Evolutionary conservation across 2,797 vertebrate species (phyloP).

Genomic region (Sebastes vulpes): DNA sequence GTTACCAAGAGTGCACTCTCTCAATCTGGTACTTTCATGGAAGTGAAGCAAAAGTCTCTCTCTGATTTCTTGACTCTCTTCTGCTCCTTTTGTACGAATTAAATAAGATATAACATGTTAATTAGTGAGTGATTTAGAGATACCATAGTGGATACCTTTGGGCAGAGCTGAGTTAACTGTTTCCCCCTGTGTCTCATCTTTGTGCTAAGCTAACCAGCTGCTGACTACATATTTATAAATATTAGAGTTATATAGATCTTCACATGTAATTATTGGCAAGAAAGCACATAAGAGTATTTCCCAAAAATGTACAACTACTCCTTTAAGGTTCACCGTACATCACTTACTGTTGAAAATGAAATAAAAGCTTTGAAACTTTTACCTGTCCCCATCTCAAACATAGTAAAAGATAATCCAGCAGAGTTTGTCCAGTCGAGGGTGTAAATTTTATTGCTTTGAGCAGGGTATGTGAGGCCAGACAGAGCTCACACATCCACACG

Average conservation of each 20-base stretch:
- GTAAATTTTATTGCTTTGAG: conserved; percentile 29
- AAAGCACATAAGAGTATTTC: not conserved
- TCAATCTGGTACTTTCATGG: conserved; percentile 2
- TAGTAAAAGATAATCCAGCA: not conserved
- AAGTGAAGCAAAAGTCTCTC: not conserved
- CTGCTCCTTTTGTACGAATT: not conserved
- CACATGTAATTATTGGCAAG: not conserved
- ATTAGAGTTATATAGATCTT: not conserved
- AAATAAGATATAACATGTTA: not conserved
- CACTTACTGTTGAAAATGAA: not conserved
- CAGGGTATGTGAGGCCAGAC: conserved; percentile 34
- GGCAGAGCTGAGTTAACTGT: not conserved
- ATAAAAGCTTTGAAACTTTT: not conserved
- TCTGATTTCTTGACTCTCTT: conserved; percentile 8
- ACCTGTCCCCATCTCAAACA: not conserved
- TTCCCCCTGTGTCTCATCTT: not conserved
- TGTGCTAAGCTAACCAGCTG: not conserved
- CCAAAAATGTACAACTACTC: not conserved
- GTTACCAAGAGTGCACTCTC: conserved; percentile 10
- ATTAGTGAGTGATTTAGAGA: not conserved
- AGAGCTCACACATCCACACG: conserved; percentile 27
- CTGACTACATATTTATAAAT: not conserved
- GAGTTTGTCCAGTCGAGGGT: conserved; percentile 13
- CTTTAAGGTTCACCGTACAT: not conserved
- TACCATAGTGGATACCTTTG: not conserved